A percentile compares a stretch with the other conserved stretches of the same genome.
Conservation (phyloP, 2,113 vertebrate species). For the Muscicapa adusta region DNA sequence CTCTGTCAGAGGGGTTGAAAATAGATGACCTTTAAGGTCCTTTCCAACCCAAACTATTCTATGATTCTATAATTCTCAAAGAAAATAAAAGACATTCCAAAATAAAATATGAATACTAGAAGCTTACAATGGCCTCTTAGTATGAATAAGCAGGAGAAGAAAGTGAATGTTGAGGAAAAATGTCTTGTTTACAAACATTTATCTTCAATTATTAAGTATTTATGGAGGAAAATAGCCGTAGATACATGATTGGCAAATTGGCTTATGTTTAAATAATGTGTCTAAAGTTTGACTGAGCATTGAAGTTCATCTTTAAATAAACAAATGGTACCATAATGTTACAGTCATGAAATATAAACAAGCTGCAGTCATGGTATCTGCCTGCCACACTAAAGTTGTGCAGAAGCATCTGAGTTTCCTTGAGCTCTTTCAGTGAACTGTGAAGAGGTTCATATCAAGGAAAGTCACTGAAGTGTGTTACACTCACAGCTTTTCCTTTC, state of each 20-base stretch:
- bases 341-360: constrained; percentile 63
- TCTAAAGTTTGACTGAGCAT: constrained; percentile 44
- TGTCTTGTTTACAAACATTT: constrained; percentile 9
- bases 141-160: not conserved
- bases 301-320: constrained; percentile 65
- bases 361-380: not conserved
- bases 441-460: not conserved
- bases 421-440: constrained; percentile 14
- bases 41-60: not conserved
- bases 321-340: constrained; percentile 53
- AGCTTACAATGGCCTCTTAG: not conserved
- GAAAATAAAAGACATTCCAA: not conserved
- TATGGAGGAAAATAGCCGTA: not conserved
- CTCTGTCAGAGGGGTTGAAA: not conserved
- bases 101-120: not conserved
- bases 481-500: not conserved
- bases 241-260: constrained; percentile 12
- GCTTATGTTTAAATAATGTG: constrained; percentile 54
- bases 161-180: not conserved
- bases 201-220: constrained; percentile 43
- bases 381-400: constrained; percentile 13
- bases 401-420: not conserved
- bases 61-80: not conserved
- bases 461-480: not conserved
- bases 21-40: not conserved